Evolutionary conservation across 2,797 vertebrate genomes (phyloP).

Genomic region (Arrhamphus sclerolepis): DNA sequence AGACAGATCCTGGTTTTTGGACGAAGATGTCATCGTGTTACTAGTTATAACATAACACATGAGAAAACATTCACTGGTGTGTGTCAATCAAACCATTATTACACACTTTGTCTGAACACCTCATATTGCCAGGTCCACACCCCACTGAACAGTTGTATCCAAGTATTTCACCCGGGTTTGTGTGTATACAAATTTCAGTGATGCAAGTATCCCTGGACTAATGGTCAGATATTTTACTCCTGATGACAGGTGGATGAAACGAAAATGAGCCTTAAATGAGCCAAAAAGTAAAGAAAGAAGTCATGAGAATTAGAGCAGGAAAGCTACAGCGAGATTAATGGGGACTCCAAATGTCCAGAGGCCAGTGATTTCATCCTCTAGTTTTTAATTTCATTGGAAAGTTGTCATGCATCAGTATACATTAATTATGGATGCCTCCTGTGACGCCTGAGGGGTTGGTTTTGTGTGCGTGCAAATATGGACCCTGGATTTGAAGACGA

Average conservation of each 20-base stretch:
- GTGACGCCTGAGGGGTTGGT: constrained; percentile 59
- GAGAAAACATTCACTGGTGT: too few relatives aligned
- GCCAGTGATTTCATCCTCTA: constrained; percentile 27
- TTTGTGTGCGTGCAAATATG: constrained; percentile 52
- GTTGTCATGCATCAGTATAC: constrained; percentile 41
- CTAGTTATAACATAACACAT: too few relatives aligned
- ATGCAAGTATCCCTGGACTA: neutral
- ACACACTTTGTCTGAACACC: constrained; percentile 34
- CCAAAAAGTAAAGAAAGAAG: neutral
- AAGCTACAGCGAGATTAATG: constrained; percentile 10
- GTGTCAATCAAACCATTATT: constrained; percentile 30
- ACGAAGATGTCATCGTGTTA: too few relatives aligned
- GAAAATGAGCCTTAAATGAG: neutral
- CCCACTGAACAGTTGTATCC: neutral
- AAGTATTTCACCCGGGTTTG: too few relatives aligned
- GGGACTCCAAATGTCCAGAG: constrained; percentile 10
- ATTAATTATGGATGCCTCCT: constrained; percentile 65
- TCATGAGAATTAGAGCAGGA: constrained; percentile 7
- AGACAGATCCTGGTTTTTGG: too few relatives aligned
- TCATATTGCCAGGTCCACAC: constrained; percentile 6
- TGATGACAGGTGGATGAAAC: too few relatives aligned
- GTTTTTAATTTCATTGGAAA: constrained; percentile 51
- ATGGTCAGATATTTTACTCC: neutral
- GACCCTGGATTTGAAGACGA: constrained; percentile 36
- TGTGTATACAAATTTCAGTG: too few relatives aligned